phyloP scores from a whole-genome alignment of 2,113 vertebrate genomes.

The Elgaria multicarinata region DNA sequence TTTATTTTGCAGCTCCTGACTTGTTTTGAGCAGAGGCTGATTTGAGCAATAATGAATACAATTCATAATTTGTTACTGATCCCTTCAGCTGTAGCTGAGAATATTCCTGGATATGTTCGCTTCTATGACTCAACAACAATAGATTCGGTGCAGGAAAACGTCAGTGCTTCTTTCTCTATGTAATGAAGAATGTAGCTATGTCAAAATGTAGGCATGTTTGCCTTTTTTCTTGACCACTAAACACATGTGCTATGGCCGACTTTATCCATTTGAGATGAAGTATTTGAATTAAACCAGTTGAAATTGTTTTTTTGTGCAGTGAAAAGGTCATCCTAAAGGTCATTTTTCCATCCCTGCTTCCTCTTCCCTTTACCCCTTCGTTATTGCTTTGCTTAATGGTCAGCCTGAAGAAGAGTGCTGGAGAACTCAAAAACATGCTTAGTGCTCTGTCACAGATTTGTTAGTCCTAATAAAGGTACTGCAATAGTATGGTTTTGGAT shows the following conservation, averaged over 20 bases:
- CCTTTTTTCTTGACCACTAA: neutral
- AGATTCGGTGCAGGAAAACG: neutral
- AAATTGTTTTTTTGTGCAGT: neutral
- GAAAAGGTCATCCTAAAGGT: neutral
- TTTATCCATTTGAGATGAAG: neutral
- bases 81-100: neutral
- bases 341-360: neutral
- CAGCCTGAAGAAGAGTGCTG: neutral
- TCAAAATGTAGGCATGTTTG: neutral
- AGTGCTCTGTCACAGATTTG: neutral
- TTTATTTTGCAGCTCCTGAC: conserved; percentile 12
- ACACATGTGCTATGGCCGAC: neutral
- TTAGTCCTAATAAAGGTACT: neutral
- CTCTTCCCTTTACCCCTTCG: neutral
- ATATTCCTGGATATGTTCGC: neutral
- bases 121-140: neutral
- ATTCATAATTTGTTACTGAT: neutral
- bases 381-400: neutral
- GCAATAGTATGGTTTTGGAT: neutral
- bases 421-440: neutral
- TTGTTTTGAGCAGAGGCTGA: neutral
- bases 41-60: neutral
- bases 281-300: neutral
- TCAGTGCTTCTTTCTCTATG: neutral
- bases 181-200: neutral